Percentiles rank a stretch among this genome's conserved stretches.
phyloP scores from a whole-genome alignment of 1,140 invertebrate species.

The Pygmarrhopalites habei region DNA sequence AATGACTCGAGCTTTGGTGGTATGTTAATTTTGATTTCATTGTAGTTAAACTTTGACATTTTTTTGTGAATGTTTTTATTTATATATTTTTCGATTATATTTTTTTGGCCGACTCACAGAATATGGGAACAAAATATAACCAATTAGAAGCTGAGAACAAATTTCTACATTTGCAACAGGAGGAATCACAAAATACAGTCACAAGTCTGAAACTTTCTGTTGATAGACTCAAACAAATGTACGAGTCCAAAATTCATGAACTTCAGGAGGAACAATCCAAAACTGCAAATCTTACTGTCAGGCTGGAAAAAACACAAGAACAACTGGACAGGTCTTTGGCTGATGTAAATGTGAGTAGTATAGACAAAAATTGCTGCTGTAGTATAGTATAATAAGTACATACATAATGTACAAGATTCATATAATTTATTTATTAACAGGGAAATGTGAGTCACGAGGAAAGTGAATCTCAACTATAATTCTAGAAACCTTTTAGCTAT shows the following conservation, averaged over 20 bases:
- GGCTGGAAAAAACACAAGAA: neutral
- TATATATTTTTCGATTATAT: neutral
- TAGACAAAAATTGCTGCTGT: no score
- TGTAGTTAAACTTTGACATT: neutral
- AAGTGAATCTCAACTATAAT: no score
- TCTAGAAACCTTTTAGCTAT: no score
- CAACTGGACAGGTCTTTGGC: neutral
- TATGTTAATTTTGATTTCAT: conserved; percentile 1
- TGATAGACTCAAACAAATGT: no score
- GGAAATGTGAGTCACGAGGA: no score
- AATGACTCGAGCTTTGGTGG: conserved; percentile 12
- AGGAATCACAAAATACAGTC: neutral
- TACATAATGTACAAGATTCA: no score
- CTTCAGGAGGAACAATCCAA: neutral
- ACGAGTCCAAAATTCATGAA: no score
- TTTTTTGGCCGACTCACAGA: neutral
- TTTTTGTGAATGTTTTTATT: neutral
- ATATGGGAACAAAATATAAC: conserved; percentile 2
- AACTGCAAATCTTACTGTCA: neutral
- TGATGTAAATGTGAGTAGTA: neutral
- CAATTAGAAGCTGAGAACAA: neutral
- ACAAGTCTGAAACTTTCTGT: no score
- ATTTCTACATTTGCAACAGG: neutral
- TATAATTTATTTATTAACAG: no score
- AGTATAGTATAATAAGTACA: no score